Base-by-base conservation (phyloP, 2,888 invertebrate species). In the Cloeon dipterum region DNA sequence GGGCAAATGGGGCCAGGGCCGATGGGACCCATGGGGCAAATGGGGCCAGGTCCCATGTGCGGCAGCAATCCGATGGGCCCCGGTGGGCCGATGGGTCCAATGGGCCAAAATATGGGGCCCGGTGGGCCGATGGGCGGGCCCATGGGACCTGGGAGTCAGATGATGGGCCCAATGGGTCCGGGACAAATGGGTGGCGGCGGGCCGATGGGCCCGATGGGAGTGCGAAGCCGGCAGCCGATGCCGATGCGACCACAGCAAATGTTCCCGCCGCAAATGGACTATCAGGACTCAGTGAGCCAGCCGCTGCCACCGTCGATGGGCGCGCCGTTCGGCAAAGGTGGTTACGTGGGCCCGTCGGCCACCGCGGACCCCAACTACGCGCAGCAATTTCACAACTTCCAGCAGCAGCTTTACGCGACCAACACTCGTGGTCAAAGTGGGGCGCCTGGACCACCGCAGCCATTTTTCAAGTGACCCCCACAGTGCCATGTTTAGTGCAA, bases 311-410 rank as follows among this genome's bases (percentile, higher is more conserved):
- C 78, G 14, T 75, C 75, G 18, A 76, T 79, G 74, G 75, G 75
- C 34, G 60, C 62, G 29, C 68, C 72, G 4, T 86, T 82, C 54
- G n/a, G n/a, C n/a, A n/a, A n/a, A n/a, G n/a, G n/a, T n/a, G n/a
- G n/a, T n/a, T n/a, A n/a, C n/a, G 75, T 81, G 39, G 81, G 81
- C 20, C 82, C 82, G 7, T 77, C 75, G 20, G 79, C 85, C 40
- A 79, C 85, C 40, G 74, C 77, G 34, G 88, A 89, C 59, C 81
- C 88, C 11, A 83, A 82, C 55, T 89, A 89, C 62, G 88, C 86
- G 51, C 85, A 85, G 57, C 88, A 88, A 65, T 89, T 81, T 63
- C 88, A 88, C 59, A 83, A 88, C 61, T 89, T 89, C 65, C 89
- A 89, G 54, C 89, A 89, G 56, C 88, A 88, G 58, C 61, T 89